Evolutionary conservation across 2,797 vertebrate genomes (phyloP), one percentile per base, ranked within the genome.

Genomic region (Enteromius mattozi): DNA sequence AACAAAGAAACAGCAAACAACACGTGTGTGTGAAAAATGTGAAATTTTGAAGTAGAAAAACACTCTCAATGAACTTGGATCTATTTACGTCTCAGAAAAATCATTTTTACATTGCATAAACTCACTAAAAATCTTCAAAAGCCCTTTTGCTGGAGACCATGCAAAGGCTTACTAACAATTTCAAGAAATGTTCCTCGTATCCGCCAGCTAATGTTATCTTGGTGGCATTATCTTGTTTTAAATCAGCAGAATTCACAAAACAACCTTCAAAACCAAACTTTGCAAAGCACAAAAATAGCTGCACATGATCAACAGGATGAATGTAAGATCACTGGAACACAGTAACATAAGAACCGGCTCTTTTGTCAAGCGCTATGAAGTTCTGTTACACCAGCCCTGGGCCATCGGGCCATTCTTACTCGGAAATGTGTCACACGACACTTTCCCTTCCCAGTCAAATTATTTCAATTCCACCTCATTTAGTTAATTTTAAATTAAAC

Each of bases 261-360:
- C 30, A 77, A 59, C 33, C 51, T 76, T 40, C 21, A 61, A 42
- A 59, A 40, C 13, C 21, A 76, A 76, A 54, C 71, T 74, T 35
- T 30, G 27, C 30, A 56, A 71, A 76, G 71, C 33, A 77, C 35
- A 59, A 9, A 77, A 77, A 77, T 12, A 61, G 51, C 37, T 40
- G 51, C 74, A 61, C 54, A 77, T 77, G 75, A 77, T 77, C 75
- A 77, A 77, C 35, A 27, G n/a, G n/a, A 61, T 24, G n/a, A 42
- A 77, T 2, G 19, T n/a, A 6, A 33, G 49, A 56, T 56, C 72
- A 54, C 19, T 56, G n/a, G 14, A 12, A 40, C 27, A 74, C 13
- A 61, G 13, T 17, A 56, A 14, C 27, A 75, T 72, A 75, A 77
- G 33, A 40, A 61, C 6, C 13, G 13, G 6, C 4, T n/a, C 59